Base-by-base conservation (phyloP, 2,113 vertebrate species). In the Cepphus grylle region DNA sequence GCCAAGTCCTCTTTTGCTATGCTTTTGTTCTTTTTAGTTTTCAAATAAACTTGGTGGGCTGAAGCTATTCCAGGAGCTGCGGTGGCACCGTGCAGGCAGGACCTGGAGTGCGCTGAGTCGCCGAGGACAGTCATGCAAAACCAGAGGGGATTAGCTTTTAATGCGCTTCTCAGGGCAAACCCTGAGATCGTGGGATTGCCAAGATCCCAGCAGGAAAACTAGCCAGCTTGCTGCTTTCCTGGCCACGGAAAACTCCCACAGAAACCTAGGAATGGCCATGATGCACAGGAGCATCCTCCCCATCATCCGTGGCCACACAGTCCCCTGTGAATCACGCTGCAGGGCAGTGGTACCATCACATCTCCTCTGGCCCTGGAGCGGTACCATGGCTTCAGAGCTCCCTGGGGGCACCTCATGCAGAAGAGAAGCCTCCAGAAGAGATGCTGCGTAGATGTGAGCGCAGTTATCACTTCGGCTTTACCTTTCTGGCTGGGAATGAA, bases 361-460 rank as follows among this genome's bases (percentile, higher is more conserved):
- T 16, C 55, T 66, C 34, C 32, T 43, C 59, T 0, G 0, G 62
- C 29, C 23, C 79, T 7, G 1, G 38, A 1, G 3, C 0, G 0
- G 56, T 7, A 53, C 52, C 81, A 79, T 5, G 7, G 82, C 72
- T 84, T 40, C 67, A 50, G 67, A 52, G n/a, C 15, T 85, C 73
- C 59, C 72, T 12, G 43, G 1, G 55, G 43, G 29, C 53, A 52
- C 30, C 55, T 55, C 67, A 47, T 1, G 9, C 1, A 3, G 49
- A 36, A 25, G 30, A 32, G 65, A 12, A 63, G 73, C 36, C 69
- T 81, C 26, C 34, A 61, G 86, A 36, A 71, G 61, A 50, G 47
- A 47, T 3, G 52, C 32, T 29, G 38, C 3, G 22, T 7, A 70
- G 42, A 9, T 1, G 0, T 6, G 8, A 84, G 71, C 1, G 0